These are phyloP conservation scores for Eurystomus glaucurus DNA, from an alignment of 2,797 vertebrate genomes.

Conservation along the genomic window DNA sequence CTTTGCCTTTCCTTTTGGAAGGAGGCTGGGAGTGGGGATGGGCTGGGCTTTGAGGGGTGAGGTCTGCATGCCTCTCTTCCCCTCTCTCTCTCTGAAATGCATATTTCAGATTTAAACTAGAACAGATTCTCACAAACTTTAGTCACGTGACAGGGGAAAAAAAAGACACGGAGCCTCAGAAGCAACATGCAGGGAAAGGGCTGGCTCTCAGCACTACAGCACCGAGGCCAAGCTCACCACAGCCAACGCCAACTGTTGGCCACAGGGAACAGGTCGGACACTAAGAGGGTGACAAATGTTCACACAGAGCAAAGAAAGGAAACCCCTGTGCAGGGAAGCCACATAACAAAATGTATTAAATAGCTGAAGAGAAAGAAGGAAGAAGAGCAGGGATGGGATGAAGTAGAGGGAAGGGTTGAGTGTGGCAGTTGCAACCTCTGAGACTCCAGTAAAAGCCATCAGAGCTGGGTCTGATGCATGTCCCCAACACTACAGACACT, in stretches of 20 bases:
- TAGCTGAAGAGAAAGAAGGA: neutral
- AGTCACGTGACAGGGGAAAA: neutral
- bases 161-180: neutral
- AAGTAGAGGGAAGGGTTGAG: neutral
- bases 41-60: slow-evolving; percentile 5
- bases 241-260: rapidly evolving
- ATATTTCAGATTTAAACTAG: slow-evolving; percentile 35
- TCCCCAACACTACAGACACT: neutral
- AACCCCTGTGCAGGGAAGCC: neutral
- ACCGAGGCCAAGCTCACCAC: rapidly evolving
- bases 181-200: rapidly evolving
- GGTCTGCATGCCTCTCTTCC: neutral
- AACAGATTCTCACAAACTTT: neutral
- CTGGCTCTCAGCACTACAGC: neutral
- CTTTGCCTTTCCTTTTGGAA: neutral
- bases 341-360: neutral
- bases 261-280: neutral
- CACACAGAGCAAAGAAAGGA: neutral
- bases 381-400: neutral
- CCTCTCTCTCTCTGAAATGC: neutral
- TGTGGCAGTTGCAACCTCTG: neutral
- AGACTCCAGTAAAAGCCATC: neutral
- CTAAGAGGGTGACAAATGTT: neutral
- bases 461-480: neutral
- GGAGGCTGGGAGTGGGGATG: neutral